phyloP scores from a whole-genome alignment of 2,888 invertebrate genomes.

The Odontomyia ornata region DNA sequence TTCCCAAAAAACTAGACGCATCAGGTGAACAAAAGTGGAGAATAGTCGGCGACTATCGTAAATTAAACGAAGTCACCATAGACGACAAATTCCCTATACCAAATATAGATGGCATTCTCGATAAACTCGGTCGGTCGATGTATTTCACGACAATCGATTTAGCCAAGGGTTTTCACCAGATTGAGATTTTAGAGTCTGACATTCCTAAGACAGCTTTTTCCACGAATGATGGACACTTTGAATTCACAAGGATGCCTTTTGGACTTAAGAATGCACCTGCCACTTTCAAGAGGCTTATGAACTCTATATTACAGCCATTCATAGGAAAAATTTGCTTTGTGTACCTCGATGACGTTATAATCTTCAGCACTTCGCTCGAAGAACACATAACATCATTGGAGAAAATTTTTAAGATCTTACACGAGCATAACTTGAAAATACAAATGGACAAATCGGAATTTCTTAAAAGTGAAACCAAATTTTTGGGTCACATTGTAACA shows the following conservation, averaged over 20 bases:
- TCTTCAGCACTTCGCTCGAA: slow-evolving; percentile 18
- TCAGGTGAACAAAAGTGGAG: slow-evolving; percentile 27
- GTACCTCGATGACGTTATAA: slow-evolving; percentile 48
- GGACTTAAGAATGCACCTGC: slow-evolving; percentile 60
- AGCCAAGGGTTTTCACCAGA: slow-evolving; percentile 42
- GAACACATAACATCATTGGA: slow-evolving; percentile 5
- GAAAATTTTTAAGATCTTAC: background rate
- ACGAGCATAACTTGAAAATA: background rate
- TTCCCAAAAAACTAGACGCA: background rate
- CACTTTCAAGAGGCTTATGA: no score
- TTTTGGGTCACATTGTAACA: slow-evolving; percentile 55
- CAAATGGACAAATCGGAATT: slow-evolving; percentile 24
- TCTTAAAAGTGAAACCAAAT: slow-evolving; percentile 45
- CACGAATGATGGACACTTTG: slow-evolving; percentile 51
- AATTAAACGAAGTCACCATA: slow-evolving; percentile 24
- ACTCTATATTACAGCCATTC: no score
- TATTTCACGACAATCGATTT: slow-evolving; percentile 41
- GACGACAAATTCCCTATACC: slow-evolving; percentile 39
- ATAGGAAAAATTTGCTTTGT: slow-evolving; percentile 45
- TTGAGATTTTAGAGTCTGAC: slow-evolving; percentile 37
- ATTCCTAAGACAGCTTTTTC: slow-evolving; percentile 55
- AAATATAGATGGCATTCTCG: slow-evolving; percentile 40
- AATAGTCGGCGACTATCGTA: slow-evolving; percentile 29
- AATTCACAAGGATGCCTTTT: slow-evolving; percentile 58
- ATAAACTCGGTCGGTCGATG: slow-evolving; percentile 45